Evolutionary conservation across 2,113 vertebrate genomes (phyloP), one percentile per base, ranked within the genome.

Genomic region (Scophthalmus maximus): DNA sequence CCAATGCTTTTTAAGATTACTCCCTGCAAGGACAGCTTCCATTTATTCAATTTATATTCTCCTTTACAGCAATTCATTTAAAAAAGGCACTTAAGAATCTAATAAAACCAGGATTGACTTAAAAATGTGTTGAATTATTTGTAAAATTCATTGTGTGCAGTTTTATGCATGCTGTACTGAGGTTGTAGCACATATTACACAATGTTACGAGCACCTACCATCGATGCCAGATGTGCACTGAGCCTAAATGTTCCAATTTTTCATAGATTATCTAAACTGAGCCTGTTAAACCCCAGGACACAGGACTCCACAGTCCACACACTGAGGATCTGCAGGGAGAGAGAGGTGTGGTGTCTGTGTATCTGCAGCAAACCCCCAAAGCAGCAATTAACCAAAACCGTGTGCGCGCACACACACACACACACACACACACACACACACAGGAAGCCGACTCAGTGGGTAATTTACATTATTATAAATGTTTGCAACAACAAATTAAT

Each of bases 231-330:
- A 70, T 10, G 67, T 49, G 27, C 25, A 26, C 38, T 34, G 23
- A 57, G 27, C 23, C 12, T 32, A 40, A 2, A 11, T 27, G 49
- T 34, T 75, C 12, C 0, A 30, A 55, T 72, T 44, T 74, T 30
- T 30, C 5, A 26, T 22, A 23, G 56, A 72, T 77, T 75, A 81
- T 81, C 30, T 62, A 47, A 56, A 78, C 26, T 6, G 42, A 76
- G 36, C 36, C 57, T 65, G 34, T 65, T 42, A 73, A 58, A 38
- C 55, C 55, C 40, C 30, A 50, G 26, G 53, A 82, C 32, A 26
- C 58, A 58, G 65, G 17, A 76, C 15, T 17, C 22, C n/a, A n/a
- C n/a, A n/a, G n/a, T n/a, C n/a, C n/a, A n/a, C n/a, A n/a, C n/a
- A n/a, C n/a, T n/a, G n/a, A n/a, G n/a, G n/a, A n/a, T n/a, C n/a